phyloP scores from a whole-genome alignment of 2,113 vertebrate species.

The Hiodon alosoides region DNA sequence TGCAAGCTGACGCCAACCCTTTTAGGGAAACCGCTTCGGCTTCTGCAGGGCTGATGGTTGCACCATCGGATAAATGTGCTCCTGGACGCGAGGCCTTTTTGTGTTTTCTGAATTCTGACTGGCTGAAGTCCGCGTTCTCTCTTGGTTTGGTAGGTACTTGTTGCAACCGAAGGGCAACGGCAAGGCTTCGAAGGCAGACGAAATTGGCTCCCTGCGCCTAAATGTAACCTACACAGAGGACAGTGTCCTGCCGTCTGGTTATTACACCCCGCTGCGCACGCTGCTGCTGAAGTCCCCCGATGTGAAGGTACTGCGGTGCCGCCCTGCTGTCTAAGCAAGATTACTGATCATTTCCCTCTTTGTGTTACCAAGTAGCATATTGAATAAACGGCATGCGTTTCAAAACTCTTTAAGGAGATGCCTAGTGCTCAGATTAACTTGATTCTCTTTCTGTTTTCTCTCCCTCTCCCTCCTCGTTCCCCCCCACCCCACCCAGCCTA shows the following conservation, averaged over 20 bases:
- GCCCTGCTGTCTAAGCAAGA: neutral
- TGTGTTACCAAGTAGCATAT: too few relatives aligned
- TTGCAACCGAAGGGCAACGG: constrained; percentile 92
- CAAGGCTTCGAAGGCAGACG: constrained; percentile 84
- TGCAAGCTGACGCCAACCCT: too few relatives aligned
- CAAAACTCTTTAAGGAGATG: too few relatives aligned
- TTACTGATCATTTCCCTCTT: neutral
- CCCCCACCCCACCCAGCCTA: constrained; percentile 67
- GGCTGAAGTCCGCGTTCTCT: neutral
- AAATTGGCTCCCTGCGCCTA: constrained; percentile 85
- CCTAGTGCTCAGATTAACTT: too few relatives aligned
- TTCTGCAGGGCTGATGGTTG: neutral
- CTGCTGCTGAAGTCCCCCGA: constrained; percentile 93
- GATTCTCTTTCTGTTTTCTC: neutral
- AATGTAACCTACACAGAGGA: constrained; percentile 94
- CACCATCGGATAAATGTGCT: neutral
- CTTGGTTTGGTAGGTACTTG: constrained; percentile 75
- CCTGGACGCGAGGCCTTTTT: neutral
- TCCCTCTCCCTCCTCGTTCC: neutral
- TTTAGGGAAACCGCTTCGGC: too few relatives aligned
- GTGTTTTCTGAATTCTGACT: too few relatives aligned
- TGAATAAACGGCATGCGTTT: too few relatives aligned
- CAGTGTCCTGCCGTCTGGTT: constrained; percentile 85
- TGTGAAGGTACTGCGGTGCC: constrained; percentile 69
- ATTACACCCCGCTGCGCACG: constrained; percentile 77